Evolutionary conservation across 1,140 invertebrate genomes (phyloP).

Genomic region (Bombyx mandarina): DNA sequence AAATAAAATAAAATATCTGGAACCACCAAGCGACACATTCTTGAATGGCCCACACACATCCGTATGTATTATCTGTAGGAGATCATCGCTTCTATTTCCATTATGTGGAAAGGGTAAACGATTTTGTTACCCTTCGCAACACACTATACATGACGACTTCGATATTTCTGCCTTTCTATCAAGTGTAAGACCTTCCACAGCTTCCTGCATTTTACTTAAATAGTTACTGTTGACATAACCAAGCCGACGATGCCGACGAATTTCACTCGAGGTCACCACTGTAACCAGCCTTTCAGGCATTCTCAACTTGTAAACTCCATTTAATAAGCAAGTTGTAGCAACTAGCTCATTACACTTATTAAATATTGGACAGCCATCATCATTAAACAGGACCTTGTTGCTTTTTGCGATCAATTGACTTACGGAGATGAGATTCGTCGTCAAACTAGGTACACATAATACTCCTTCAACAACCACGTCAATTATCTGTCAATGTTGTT

Average conservation of each 20-base stretch:
- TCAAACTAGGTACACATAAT: too few relatives aligned
- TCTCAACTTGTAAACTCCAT: too few relatives aligned
- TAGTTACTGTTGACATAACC: constrained; percentile 9
- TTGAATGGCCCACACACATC: constrained; percentile 10
- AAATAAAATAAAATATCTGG: constrained; percentile 10
- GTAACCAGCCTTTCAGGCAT: not conserved
- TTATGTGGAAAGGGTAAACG: constrained; percentile 6
- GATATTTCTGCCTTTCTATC: constrained; percentile 5
- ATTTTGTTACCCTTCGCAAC: constrained; percentile 8
- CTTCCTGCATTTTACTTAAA: constrained; percentile 8
- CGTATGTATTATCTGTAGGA: constrained; percentile 7
- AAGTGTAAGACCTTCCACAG: constrained; percentile 5
- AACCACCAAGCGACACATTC: constrained; percentile 4
- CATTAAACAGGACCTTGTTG: too few relatives aligned
- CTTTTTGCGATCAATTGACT: too few relatives aligned
- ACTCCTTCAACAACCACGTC: too few relatives aligned
- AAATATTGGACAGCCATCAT: too few relatives aligned
- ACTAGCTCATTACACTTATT: too few relatives aligned
- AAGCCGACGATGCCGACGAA: constrained; percentile 9
- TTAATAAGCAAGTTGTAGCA: too few relatives aligned
- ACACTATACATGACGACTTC: constrained; percentile 4
- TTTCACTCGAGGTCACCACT: too few relatives aligned
- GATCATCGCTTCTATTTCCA: constrained; percentile 4
- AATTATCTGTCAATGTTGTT: too few relatives aligned
- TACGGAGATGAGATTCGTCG: too few relatives aligned